Evolutionary conservation across 2,797 vertebrate genomes (phyloP), one percentile per base, ranked within the genome.

Genomic region (Leptatherina wallacei): DNA sequence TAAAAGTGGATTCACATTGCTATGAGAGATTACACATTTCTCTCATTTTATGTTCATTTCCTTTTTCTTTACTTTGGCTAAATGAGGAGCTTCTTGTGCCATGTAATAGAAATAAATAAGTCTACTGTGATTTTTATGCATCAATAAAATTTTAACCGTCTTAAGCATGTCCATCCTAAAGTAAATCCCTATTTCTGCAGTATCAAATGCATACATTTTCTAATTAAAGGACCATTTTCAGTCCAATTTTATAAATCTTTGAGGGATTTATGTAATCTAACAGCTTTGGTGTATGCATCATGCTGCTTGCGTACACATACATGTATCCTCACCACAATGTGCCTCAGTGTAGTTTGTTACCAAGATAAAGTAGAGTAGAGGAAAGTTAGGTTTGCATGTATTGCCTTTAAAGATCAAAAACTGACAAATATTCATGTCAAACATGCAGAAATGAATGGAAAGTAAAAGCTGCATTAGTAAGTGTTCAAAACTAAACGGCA

Each of bases 1-100:
- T 59, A 20, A 44, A 47, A 64, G 0, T 18, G 18, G 27, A 20
- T 49, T 82, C 63, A 69, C 20, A 10, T 78, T 78, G 81, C 56
- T 38, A 66, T 40, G 66, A 61, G 29, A 66, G 57, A 32, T 32
- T 55, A 54, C 35, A 61, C 61, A 73, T 73, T 85, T 68, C 71
- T 58, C 61, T 2, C 2, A 56, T 47, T 71, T 79, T 55, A 66
- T 49, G 24, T 40, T 27, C 4, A 35, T 68, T 56, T 64, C n/a
- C 13, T 20, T 44, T 57, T 54, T 62, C 73, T 74, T 72, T 61
- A 49, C 52, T 58, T 55, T 61, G 59, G 58, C 38, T 13, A 6
- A 33, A 47, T 20, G 29, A 56, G 16, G 2, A 24, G 9, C 6
- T 33, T 44, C 35, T 65, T n/a, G 36, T 62, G 69, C 51, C 59